A percentile compares a stretch with the other conserved stretches of the same genome.
Evolutionary conservation across 2,888 invertebrate species (phyloP).

Genomic region (Stictocephala bisonia): DNA sequence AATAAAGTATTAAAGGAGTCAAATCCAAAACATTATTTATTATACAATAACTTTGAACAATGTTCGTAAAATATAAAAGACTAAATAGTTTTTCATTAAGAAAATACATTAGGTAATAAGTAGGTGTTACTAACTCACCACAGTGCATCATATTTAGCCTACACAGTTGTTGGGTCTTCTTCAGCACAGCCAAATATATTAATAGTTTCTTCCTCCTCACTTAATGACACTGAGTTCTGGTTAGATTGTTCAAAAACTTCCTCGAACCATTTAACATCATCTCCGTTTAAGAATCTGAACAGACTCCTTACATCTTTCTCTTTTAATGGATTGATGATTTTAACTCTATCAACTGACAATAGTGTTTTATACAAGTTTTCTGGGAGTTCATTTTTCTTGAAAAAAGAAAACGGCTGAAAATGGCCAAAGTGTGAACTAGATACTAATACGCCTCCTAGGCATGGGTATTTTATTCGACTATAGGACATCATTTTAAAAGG

Average conservation of each 20-base stretch:
- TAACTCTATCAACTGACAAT: conserved; percentile 25
- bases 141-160: too few species aligned
- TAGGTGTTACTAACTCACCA: neutral
- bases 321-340: conserved; percentile 34
- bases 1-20: too few species aligned
- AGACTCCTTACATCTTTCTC: conserved; percentile 31
- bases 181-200: conserved; percentile 1
- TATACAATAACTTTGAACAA: too few species aligned
- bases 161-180: neutral
- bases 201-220: neutral
- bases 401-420: conserved; percentile 32
- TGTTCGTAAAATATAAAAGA: too few species aligned
- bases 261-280: conserved; percentile 38
- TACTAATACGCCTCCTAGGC: conserved; percentile 18
- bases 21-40: too few species aligned
- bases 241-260: neutral
- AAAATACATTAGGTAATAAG: too few species aligned
- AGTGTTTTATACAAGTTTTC: conserved; percentile 21
- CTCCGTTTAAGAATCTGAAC: conserved; percentile 29
- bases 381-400: conserved; percentile 29
- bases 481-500: conserved; percentile 38
- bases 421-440: conserved; percentile 21
- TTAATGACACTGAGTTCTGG: neutral
- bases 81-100: too few species aligned
- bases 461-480: conserved; percentile 7